Percentiles rank a stretch among this genome's conserved stretches.
These are phyloP conservation scores for Glossosoma conforme DNA, from an alignment of 1,140 invertebrate genomes.

Conservation along the genomic window DNA sequence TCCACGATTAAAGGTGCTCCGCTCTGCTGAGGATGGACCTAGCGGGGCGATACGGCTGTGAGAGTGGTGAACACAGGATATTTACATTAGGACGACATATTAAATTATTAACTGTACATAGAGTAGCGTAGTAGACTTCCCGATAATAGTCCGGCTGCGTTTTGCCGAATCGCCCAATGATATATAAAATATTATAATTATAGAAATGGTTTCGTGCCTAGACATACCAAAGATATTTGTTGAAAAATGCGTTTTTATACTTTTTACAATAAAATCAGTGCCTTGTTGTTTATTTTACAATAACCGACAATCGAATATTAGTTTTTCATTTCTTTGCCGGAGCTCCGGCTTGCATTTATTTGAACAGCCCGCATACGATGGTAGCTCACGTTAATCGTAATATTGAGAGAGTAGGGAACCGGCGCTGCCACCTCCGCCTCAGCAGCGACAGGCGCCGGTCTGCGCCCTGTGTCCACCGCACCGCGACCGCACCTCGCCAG, in stretches of 20 bases:
- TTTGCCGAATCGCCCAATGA: no score
- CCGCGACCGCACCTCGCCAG: conserved; percentile 34
- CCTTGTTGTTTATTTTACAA: conserved; percentile 31
- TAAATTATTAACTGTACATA: not conserved
- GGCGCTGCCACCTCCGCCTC: no score
- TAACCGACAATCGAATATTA: conserved; percentile 6
- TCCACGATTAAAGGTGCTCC: not conserved
- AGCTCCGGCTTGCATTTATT: conserved; percentile 11
- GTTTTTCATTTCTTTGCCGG: conserved; percentile 13
- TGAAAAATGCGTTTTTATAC: conserved; percentile 22
- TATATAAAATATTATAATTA: no score
- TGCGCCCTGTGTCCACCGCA: conserved; percentile 26
- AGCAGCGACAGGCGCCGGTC: no score
- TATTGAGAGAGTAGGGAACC: no score
- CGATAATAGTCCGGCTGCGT: no score
- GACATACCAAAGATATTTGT: conserved; percentile 31
- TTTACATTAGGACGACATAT: not conserved
- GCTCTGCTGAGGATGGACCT: conserved; percentile 2
- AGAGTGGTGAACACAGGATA: conserved; percentile 32
- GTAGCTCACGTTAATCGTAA: no score
- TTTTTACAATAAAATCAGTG: conserved; percentile 26
- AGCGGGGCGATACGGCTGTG: conserved; percentile 25
- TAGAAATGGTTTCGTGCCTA: conserved; percentile 18
- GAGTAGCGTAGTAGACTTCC: no score
- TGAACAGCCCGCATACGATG: not conserved